These are phyloP conservation scores for Bubo bubo DNA, from an alignment of 2,113 vertebrate species.

Conservation along the genomic window DNA sequence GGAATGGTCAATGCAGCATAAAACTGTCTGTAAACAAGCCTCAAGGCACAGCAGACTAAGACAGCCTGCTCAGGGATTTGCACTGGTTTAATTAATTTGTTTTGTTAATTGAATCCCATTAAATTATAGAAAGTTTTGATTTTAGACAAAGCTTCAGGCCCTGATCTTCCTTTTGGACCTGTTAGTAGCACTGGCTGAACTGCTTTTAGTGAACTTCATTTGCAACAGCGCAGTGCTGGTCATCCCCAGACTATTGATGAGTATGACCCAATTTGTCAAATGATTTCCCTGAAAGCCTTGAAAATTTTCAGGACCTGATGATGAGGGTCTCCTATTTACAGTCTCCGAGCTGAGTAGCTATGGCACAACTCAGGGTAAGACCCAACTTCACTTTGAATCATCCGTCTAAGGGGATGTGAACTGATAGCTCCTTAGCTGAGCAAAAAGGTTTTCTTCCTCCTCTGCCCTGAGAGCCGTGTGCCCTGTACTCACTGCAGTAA, in stretches of 20 bases:
- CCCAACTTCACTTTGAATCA: neutral
- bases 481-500: neutral
- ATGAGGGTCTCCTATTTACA: neutral
- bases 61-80: neutral
- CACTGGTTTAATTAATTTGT: conserved; percentile 25
- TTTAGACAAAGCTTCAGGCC: neutral
- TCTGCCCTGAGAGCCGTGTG: neutral
- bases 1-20: neutral
- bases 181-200: neutral
- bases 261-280: neutral
- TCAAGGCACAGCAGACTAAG: neutral
- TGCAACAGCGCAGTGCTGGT: neutral
- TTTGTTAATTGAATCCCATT: conserved; percentile 30
- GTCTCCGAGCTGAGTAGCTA: neutral
- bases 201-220: neutral
- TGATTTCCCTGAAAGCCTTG: neutral
- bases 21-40: conserved; percentile 44
- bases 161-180: neutral
- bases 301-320: neutral
- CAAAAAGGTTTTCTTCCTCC: neutral
- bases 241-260: neutral
- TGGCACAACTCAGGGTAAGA: neutral
- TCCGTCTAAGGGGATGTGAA: neutral
- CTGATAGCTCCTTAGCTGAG: neutral
- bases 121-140: neutral